These are phyloP conservation scores for Gymnopithys bicolor DNA, from an alignment of 2,797 vertebrate genomes.

Conservation along the genomic window DNA sequence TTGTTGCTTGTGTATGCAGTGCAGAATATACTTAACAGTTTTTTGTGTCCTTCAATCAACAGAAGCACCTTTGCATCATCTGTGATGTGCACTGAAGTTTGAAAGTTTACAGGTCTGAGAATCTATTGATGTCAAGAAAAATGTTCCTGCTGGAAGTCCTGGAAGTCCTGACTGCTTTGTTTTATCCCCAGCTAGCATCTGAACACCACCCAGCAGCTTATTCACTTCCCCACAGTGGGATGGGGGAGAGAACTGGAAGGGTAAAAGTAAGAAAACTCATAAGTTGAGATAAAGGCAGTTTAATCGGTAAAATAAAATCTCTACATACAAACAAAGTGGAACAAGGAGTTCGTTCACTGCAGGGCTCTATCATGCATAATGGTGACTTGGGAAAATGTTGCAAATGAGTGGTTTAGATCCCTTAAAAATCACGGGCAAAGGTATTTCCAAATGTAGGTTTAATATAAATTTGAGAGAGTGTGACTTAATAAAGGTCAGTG, in stretches of 20 bases:
- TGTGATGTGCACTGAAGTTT: not conserved
- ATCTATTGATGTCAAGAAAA: not conserved
- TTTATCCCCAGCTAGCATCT: not conserved
- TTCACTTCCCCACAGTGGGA: fast-evolving
- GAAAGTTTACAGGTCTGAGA: not conserved
- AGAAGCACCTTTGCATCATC: not conserved
- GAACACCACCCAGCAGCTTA: not conserved
- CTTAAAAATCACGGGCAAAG: not conserved
- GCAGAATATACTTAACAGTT: not conserved
- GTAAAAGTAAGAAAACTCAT: not conserved
- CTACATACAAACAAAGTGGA: not conserved
- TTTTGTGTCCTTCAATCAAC: not conserved
- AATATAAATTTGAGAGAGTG: not conserved
- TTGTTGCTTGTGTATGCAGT: not conserved
- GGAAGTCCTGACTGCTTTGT: not conserved
- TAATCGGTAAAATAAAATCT: not conserved
- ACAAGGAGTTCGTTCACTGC: not conserved
- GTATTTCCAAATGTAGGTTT: not conserved
- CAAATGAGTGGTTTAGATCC: not conserved
- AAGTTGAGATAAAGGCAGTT: not conserved
- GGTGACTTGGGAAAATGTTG: not conserved
- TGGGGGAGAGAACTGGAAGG: not conserved
- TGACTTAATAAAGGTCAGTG: not conserved
- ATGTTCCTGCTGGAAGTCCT: not conserved
- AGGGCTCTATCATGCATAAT: not conserved